Percentiles rank a stretch among this genome's conserved stretches.
Conservation (phyloP, 1,140 invertebrate genomes). For the Papilio aristodemus region DNA sequence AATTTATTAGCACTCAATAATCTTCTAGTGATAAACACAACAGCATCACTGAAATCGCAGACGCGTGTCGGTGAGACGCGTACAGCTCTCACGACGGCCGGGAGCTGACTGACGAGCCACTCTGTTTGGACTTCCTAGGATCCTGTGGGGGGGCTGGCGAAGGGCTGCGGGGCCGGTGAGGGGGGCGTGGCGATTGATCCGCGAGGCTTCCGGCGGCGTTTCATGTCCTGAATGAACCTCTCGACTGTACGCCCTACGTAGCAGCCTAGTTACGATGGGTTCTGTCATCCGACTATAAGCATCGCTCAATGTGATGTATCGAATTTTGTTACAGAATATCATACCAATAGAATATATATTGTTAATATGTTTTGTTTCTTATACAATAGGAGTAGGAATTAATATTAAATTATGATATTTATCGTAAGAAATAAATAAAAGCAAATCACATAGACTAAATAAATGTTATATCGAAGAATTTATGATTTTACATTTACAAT, state of each 20-base stretch:
- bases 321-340: constrained; percentile 22
- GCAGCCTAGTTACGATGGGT: constrained; percentile 27
- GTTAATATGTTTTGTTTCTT: too few relatives aligned
- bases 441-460: too few relatives aligned
- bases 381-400: too few relatives aligned
- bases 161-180: constrained; percentile 37
- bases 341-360: too few relatives aligned
- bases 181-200: constrained; percentile 65
- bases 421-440: too few relatives aligned
- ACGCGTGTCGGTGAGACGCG: constrained; percentile 42
- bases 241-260: constrained; percentile 45
- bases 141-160: constrained; percentile 41
- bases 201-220: constrained; percentile 59
- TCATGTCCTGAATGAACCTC: constrained; percentile 68
- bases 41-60: constrained; percentile 58
- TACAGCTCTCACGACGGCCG: constrained; percentile 44
- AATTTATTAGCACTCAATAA: constrained; percentile 39
- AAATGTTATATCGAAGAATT: too few relatives aligned
- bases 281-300: constrained; percentile 2
- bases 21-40: constrained; percentile 48
- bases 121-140: constrained; percentile 57
- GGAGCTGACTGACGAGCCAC: constrained; percentile 55
- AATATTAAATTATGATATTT: too few relatives aligned
- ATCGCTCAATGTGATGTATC: background rate
- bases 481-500: too few relatives aligned